Base-by-base conservation (phyloP, 2,797 vertebrate species). In the Erpetoichthys calabaricus region DNA sequence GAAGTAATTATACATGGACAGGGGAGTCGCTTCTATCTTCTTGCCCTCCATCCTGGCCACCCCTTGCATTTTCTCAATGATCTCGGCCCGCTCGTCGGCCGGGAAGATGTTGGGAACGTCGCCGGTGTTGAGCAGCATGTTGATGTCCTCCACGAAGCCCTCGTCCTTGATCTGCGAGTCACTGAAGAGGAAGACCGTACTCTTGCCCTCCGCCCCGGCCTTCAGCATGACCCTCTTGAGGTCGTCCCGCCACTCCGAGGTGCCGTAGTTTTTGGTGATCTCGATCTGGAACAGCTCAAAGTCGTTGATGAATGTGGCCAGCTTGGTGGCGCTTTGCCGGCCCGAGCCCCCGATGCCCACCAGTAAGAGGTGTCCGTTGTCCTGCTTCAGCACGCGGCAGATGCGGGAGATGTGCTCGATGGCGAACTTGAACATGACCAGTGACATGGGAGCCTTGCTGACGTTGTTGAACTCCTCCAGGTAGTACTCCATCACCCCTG, bases 101-200 rank as follows among this genome's bases (percentile, higher is more conserved):
- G 86, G 81, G 62, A 98, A 96, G 64, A 94, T 89, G 67, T 91
- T 94, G 0, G 93, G 92, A 60, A 98, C 89, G 2, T 96, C 92
- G 0, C 91, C 88, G 0, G 89, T 89, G 77, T 96, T 98, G 53
- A 98, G 79, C 55, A 98, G 83, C 88, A 90, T 91, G 72, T 92
- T 92, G 64, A 95, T 78, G 57, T 96, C 92, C 68, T 98, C 94
- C 0, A 95, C 74, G 52, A 91, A 94, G 0, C 84, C 80, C 60
- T 97, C 93, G 1, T 92, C 87, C 65, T 90, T 97, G 65, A 98
- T 90, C 67, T 98, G 94, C 57, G 80, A 91, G 64, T 98, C 93
- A 1, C 70, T 75, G 4, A 97, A 90, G 51, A 98, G 75, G 68
- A 97, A 95, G 6, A 91, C 86, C 0, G 89, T 73, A 1, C 61